Conservation (phyloP, 1,140 invertebrate species). For the Theocolax elegans region DNA sequence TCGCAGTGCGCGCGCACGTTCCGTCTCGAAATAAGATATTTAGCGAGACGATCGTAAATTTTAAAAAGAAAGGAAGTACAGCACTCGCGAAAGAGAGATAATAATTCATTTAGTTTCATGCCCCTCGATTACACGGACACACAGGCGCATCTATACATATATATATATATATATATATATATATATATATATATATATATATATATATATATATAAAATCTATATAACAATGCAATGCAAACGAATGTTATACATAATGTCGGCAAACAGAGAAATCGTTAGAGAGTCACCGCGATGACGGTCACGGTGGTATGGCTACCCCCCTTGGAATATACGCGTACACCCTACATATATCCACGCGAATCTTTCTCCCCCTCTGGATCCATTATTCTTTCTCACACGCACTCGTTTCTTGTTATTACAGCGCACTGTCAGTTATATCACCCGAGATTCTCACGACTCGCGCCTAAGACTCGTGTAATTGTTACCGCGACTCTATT, state of each 20-base stretch:
- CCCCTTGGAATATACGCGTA: background rate
- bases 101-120: too few relatives aligned
- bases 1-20: too few relatives aligned
- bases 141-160: too few relatives aligned
- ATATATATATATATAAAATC: too few relatives aligned
- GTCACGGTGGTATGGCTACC: constrained; percentile 15
- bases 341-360: constrained; percentile 19
- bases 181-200: too few relatives aligned
- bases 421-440: constrained; percentile 20
- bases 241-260: constrained; percentile 36
- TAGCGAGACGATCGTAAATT: too few relatives aligned
- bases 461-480: constrained; percentile 9
- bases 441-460: constrained; percentile 29
- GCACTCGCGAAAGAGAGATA: too few relatives aligned
- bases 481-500: constrained; percentile 11
- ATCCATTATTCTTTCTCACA: constrained; percentile 46
- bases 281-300: background rate
- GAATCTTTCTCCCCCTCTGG: constrained; percentile 38
- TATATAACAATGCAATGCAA: too few relatives aligned
- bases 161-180: too few relatives aligned
- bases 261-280: constrained; percentile 10
- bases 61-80: too few relatives aligned
- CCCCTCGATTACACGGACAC: too few relatives aligned
- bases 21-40: too few relatives aligned
- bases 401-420: constrained; percentile 31